These are phyloP conservation scores for Tetraodon nigroviridis DNA, from an alignment of 2,113 vertebrate genomes.

Conservation along the genomic window DNA sequence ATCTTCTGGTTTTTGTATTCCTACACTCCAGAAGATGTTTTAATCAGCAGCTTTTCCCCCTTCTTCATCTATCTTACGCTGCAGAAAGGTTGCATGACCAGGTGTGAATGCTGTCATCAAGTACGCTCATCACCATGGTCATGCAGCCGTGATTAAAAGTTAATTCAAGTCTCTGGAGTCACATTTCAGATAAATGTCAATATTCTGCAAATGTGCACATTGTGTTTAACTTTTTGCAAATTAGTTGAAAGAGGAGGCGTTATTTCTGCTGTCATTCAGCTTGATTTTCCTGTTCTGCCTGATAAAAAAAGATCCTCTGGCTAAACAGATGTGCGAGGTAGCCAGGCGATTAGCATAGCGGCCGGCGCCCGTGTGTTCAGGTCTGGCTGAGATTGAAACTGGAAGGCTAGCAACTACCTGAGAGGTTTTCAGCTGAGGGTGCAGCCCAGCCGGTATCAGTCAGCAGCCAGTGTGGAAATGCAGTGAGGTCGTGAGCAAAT, in stretches of 20 bases:
- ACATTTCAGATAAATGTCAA: neutral
- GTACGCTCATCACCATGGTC: neutral
- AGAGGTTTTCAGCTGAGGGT: slow-evolving; percentile 12
- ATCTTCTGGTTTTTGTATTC: too few relatives aligned
- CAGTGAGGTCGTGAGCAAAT: neutral
- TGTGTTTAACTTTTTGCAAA: neutral
- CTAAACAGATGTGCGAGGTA: slow-evolving; percentile 43
- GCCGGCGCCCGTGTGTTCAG: slow-evolving; percentile 46
- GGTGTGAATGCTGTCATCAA: neutral
- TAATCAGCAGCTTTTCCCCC: neutral
- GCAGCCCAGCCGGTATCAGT: neutral
- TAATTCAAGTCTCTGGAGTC: slow-evolving; percentile 23
- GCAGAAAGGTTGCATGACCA: too few relatives aligned
- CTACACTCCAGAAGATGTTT: too few relatives aligned
- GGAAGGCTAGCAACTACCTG: slow-evolving; percentile 55
- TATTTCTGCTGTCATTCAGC: slow-evolving; percentile 25
- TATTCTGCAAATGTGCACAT: too few relatives aligned
- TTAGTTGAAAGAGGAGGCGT: neutral
- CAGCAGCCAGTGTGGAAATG: neutral
- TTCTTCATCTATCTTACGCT: neutral
- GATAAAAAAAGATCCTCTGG: slow-evolving; percentile 37
- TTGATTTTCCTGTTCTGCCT: slow-evolving; percentile 40
- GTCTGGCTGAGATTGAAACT: slow-evolving; percentile 52
- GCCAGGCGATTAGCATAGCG: slow-evolving; percentile 54
- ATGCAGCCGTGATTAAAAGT: slow-evolving; percentile 12